Conservation (phyloP, 2,888 invertebrate genomes). For the Crocallis elinguaria region DNA sequence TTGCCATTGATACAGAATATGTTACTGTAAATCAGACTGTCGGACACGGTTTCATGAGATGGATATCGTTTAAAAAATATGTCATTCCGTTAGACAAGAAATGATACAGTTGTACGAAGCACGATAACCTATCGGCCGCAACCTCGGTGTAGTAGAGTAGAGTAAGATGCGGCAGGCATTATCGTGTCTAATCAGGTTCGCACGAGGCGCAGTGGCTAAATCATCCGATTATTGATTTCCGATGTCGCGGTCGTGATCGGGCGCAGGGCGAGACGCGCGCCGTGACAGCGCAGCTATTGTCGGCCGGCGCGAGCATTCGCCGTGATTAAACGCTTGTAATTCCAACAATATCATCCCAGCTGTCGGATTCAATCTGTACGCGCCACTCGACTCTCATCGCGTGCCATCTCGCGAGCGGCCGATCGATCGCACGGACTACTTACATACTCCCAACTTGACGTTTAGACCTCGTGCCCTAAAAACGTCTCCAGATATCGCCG, state of each 20-base stretch:
- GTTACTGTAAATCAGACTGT: constrained; percentile 68
- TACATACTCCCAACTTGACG: constrained; percentile 51
- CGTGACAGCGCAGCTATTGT: constrained; percentile 80
- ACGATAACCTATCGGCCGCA: constrained; percentile 78
- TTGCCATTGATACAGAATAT: constrained; percentile 63
- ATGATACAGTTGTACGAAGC: constrained; percentile 69
- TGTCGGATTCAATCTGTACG: constrained; percentile 75
- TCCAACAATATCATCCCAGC: constrained; percentile 78
- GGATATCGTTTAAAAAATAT: constrained; percentile 73
- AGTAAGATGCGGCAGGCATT: constrained; percentile 74
- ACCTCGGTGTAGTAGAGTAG: constrained; percentile 59
- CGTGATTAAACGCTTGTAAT: constrained; percentile 82
- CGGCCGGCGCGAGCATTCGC: constrained; percentile 72
- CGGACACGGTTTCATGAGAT: constrained; percentile 70
- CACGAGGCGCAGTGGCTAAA: constrained; percentile 84
- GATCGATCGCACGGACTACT: constrained; percentile 47
- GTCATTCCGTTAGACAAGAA: constrained; percentile 72
- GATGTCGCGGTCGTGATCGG: constrained; percentile 84
- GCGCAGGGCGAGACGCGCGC: constrained; percentile 72
- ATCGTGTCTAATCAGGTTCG: constrained; percentile 84
- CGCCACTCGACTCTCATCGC: constrained; percentile 55
- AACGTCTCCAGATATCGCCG: constrained; percentile 38
- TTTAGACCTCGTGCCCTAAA: constrained; percentile 55
- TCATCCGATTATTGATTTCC: constrained; percentile 85
- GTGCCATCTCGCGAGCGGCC: constrained; percentile 53